Percentiles rank a stretch among this genome's conserved stretches.
Conservation (phyloP, 2,888 invertebrate genomes). For the Malthinus seriepunctatus region DNA sequence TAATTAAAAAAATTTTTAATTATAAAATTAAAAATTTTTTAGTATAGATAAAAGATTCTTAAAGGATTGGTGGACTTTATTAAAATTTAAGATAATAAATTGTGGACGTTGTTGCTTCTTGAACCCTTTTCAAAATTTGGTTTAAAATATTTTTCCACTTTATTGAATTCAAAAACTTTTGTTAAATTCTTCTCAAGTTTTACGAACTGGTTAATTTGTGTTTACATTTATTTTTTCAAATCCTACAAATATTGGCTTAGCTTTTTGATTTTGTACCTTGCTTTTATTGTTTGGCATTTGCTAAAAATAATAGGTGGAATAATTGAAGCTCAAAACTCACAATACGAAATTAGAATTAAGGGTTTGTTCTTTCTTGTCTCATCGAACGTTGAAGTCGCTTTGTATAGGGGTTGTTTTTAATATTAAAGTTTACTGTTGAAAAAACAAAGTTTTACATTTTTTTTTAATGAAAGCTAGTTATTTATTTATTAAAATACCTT, state of each 20-base stretch:
- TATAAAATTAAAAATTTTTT: conserved; percentile 3
- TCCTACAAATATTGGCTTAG: neutral
- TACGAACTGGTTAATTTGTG: neutral
- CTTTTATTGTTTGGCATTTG: neutral
- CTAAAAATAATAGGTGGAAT: neutral
- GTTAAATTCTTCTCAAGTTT: neutral
- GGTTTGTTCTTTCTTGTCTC: no score
- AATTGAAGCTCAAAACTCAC: no score
- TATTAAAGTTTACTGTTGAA: no score
- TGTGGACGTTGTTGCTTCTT: neutral
- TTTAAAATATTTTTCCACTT: conserved; percentile 14
- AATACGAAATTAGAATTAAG: no score
- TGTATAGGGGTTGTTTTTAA: no score
- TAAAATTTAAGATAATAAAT: neutral
- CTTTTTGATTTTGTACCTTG: neutral
- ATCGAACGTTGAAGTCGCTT: no score
- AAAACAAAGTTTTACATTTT: no score
- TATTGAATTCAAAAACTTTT: neutral
- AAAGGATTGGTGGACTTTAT: no score
- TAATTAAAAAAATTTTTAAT: neutral
- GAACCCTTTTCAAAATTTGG: conserved; percentile 14
- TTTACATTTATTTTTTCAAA: neutral
- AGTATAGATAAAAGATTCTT: no score
- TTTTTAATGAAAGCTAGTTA: no score
- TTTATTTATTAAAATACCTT: no score